Evolutionary conservation across 2,888 invertebrate species (phyloP).

Genomic region (Tachina lurida): DNA sequence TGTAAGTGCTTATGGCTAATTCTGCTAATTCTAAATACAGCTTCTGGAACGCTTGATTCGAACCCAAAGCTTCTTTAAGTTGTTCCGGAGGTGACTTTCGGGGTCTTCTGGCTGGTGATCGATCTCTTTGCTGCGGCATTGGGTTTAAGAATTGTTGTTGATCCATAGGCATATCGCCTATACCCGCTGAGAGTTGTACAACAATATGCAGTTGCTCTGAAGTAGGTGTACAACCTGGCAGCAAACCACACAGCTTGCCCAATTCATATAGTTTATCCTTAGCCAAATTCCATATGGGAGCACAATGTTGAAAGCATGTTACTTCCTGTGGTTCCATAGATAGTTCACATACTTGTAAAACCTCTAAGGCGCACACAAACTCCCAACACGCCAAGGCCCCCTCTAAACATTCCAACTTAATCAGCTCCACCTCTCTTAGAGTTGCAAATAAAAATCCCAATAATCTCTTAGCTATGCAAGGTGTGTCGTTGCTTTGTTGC

Average conservation of each 20-base stretch:
- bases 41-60: slow-evolving; percentile 93
- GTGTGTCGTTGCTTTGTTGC: slow-evolving; percentile 83
- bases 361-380: slow-evolving; percentile 94
- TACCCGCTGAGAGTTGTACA: slow-evolving; percentile 94
- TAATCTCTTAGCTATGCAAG: slow-evolving; percentile 91
- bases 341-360: slow-evolving; percentile 91
- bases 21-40: slow-evolving; percentile 97
- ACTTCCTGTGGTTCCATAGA: slow-evolving; percentile 87
- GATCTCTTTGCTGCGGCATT: slow-evolving; percentile 82
- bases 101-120: slow-evolving; percentile 83
- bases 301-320: slow-evolving; percentile 92
- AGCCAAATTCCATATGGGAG: slow-evolving; percentile 93
- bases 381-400: slow-evolving; percentile 97
- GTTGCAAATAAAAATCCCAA: slow-evolving; percentile 95
- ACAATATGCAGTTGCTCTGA: slow-evolving; percentile 95
- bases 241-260: slow-evolving; percentile 94
- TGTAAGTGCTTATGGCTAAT: slow-evolving; percentile 97
- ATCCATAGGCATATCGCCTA: slow-evolving; percentile 89
- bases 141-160: slow-evolving; percentile 79
- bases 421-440: slow-evolving; percentile 90
- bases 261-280: slow-evolving; percentile 90
- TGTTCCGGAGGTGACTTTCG: slow-evolving; percentile 87
- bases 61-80: slow-evolving; percentile 94
- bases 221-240: slow-evolving; percentile 91
- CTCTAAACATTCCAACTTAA: slow-evolving; percentile 90